Conservation (phyloP, 2,113 vertebrate genomes). For the Brachyhypopomus gauderio region DNA sequence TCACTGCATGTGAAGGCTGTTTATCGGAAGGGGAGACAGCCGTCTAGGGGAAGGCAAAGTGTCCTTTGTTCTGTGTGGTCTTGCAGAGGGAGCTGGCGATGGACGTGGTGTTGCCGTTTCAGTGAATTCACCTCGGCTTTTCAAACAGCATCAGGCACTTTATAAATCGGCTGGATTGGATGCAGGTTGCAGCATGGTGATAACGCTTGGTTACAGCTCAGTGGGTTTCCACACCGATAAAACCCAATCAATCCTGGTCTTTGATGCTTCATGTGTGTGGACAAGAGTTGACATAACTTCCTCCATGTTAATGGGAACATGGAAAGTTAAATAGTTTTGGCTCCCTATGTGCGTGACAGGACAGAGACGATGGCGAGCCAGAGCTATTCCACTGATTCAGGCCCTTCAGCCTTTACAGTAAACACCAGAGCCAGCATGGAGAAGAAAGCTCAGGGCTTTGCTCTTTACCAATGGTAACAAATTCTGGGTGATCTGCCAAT, state of each 20-base stretch:
- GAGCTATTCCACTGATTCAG: background rate
- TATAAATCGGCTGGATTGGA: slow-evolving; percentile 33
- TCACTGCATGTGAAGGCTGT: background rate
- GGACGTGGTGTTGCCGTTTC: slow-evolving; percentile 14
- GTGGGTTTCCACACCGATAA: slow-evolving; percentile 2
- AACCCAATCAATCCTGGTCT: slow-evolving; percentile 28
- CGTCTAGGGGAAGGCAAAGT: slow-evolving; percentile 1
- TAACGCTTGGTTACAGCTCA: background rate
- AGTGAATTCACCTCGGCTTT: slow-evolving; percentile 39
- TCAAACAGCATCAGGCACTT: slow-evolving; percentile 39
- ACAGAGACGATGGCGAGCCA: background rate
- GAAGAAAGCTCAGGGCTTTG: slow-evolving; percentile 1
- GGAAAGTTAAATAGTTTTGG: slow-evolving; percentile 9
- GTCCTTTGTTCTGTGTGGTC: slow-evolving; percentile 15
- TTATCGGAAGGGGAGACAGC: background rate
- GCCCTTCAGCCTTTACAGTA: background rate
- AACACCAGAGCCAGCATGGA: slow-evolving; percentile 5
- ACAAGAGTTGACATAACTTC: slow-evolving; percentile 23
- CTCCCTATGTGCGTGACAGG: background rate
- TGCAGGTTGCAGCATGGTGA: slow-evolving; percentile 11
- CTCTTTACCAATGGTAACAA: slow-evolving; percentile 28
- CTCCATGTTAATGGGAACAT: background rate
- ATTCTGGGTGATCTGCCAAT: background rate
- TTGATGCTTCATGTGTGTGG: slow-evolving; percentile 9
- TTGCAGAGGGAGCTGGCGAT: slow-evolving; percentile 5